A percentile compares a stretch with the other conserved stretches of the same genome.
These are phyloP conservation scores for Dicyrtomina minuta DNA, from an alignment of 2,888 invertebrate genomes.

Conservation along the genomic window DNA sequence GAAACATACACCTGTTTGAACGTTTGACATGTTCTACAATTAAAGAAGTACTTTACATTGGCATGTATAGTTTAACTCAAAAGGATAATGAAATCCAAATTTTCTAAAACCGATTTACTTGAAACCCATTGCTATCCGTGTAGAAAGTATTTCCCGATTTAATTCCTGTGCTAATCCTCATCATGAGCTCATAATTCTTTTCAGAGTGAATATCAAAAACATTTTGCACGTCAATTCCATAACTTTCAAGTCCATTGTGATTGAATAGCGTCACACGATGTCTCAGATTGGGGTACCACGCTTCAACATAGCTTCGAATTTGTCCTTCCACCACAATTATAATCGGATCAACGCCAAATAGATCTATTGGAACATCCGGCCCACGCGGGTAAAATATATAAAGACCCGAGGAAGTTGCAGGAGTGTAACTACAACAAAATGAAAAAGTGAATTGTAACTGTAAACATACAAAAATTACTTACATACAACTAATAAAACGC, in stretches of 20 bases:
- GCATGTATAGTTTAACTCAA: constrained; percentile 71
- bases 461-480: too few relatives aligned
- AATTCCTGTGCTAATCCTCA: constrained; percentile 77
- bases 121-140: constrained; percentile 90
- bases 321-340: constrained; percentile 75
- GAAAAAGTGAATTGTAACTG: too few relatives aligned
- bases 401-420: constrained; percentile 83
- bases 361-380: constrained; percentile 66
- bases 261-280: constrained; percentile 66
- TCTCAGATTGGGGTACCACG: constrained; percentile 68
- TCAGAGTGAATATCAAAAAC: constrained; percentile 61
- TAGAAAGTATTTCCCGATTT: constrained; percentile 76
- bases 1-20: too few relatives aligned
- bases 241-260: constrained; percentile 42
- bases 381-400: constrained; percentile 94
- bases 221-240: constrained; percentile 53
- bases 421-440: not conserved
- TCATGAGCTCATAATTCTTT: constrained; percentile 83
- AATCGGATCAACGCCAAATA: constrained; percentile 61
- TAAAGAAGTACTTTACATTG: too few relatives aligned
- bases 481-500: too few relatives aligned
- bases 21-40: too few relatives aligned
- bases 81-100: not conserved
- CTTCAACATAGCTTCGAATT: constrained; percentile 72
- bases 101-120: constrained; percentile 61